Conservation (phyloP, 2,113 vertebrate genomes). For the Tetrax tetrax region DNA sequence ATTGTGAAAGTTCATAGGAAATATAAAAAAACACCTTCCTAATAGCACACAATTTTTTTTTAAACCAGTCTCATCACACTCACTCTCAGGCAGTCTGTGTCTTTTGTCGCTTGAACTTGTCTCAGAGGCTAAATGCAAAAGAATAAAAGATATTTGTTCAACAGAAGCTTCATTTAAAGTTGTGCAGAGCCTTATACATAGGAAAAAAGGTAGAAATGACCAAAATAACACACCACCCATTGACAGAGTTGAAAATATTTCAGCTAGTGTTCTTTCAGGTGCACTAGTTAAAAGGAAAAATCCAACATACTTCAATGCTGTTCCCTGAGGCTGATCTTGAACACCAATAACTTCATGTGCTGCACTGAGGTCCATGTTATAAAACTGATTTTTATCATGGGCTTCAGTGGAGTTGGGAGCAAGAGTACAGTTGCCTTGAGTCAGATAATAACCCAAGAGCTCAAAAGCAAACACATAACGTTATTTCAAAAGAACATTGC, state of each 20-base stretch:
- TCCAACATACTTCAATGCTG: background rate
- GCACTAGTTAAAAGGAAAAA: background rate
- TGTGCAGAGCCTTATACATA: background rate
- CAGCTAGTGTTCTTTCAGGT: background rate
- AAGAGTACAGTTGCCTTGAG: background rate
- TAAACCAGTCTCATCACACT: background rate
- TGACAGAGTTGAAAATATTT: background rate
- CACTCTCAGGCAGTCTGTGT: background rate
- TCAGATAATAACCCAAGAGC: background rate
- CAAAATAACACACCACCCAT: background rate
- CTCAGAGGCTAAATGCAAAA: background rate
- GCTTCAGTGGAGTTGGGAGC: background rate
- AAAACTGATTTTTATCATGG: background rate
- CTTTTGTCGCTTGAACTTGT: background rate
- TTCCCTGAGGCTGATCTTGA: background rate
- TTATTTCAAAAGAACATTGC: background rate
- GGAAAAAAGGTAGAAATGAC: background rate
- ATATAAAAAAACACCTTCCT: background rate
- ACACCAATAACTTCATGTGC: background rate
- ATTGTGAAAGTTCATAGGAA: background rate
- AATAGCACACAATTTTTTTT: background rate
- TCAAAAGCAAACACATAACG: background rate
- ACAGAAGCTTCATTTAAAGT: background rate
- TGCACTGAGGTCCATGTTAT: background rate
- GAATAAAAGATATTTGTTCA: background rate